These are phyloP conservation scores for Empidonax alnorum DNA, from an alignment of 2,113 vertebrate genomes.

Conservation along the genomic window DNA sequence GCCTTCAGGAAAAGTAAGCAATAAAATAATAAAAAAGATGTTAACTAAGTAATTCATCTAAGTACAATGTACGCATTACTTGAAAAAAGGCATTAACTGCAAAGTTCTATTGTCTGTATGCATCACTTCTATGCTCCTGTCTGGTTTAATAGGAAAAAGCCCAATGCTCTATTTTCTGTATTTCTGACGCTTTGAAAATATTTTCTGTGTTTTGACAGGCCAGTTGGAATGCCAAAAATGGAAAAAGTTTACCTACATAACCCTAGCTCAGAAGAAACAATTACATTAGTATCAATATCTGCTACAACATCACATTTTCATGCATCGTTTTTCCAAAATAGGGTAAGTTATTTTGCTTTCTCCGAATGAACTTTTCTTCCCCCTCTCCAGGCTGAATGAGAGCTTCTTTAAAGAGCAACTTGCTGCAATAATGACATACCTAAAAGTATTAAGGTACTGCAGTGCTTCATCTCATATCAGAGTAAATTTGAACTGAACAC, in stretches of 20 bases:
- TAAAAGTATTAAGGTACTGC: neutral
- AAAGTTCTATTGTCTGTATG: neutral
- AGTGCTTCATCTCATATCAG: neutral
- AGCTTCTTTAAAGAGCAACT: neutral
- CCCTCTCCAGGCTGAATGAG: neutral
- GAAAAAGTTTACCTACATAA: conserved; percentile 99
- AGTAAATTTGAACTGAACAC: neutral
- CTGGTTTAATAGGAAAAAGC: neutral
- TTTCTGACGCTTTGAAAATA: neutral
- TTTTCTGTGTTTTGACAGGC: conserved; percentile 77
- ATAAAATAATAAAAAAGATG: neutral
- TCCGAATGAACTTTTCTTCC: neutral
- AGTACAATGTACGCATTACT: neutral
- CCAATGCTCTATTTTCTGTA: neutral
- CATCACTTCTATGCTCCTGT: neutral
- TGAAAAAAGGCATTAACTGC: neutral
- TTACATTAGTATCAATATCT: conserved; percentile 98
- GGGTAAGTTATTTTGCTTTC: conserved; percentile 82
- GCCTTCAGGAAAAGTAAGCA: neutral
- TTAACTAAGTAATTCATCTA: neutral
- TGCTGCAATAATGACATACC: neutral
- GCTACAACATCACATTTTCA: conserved; percentile 99
- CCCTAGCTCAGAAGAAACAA: conserved; percentile 98
- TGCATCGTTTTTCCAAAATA: conserved; percentile 98
- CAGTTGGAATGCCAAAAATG: conserved; percentile 99